These are phyloP conservation scores for Amphiura filiformis DNA, from an alignment of 35 echinoderm and acorn worm genomes.

Conservation along the genomic window DNA sequence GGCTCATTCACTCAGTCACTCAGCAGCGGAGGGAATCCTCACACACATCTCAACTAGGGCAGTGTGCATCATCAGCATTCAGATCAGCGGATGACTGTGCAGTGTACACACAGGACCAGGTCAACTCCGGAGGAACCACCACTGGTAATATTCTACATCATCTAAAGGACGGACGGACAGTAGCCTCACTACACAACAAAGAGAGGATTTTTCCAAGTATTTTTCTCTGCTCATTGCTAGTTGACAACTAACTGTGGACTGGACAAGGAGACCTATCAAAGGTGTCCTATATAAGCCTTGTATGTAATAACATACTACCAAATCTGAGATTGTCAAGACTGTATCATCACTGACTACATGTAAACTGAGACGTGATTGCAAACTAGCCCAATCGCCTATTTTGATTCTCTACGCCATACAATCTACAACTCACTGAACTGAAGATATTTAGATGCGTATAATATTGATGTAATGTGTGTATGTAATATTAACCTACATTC, in stretches of 20 bases:
- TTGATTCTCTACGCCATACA: neutral
- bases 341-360: neutral
- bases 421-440: neutral
- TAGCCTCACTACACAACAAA: neutral
- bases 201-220: neutral
- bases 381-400: conserved; percentile 13
- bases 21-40: no score
- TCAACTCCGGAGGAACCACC: no score
- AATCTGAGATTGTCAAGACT: neutral
- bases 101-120: no score
- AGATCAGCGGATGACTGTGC: no score
- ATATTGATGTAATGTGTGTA: neutral
- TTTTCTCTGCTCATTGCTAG: neutral
- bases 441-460: neutral
- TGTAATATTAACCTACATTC: neutral
- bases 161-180: no score
- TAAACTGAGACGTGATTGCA: neutral
- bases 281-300: conserved; percentile 10
- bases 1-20: no score
- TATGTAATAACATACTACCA: conserved; percentile 9
- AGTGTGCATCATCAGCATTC: no score
- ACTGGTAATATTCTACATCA: no score
- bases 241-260: neutral
- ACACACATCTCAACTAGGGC: no score
- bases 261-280: neutral